Evolutionary conservation across 2,797 vertebrate genomes (phyloP).

Genomic region (Pseudotriccus pelzelni): DNA sequence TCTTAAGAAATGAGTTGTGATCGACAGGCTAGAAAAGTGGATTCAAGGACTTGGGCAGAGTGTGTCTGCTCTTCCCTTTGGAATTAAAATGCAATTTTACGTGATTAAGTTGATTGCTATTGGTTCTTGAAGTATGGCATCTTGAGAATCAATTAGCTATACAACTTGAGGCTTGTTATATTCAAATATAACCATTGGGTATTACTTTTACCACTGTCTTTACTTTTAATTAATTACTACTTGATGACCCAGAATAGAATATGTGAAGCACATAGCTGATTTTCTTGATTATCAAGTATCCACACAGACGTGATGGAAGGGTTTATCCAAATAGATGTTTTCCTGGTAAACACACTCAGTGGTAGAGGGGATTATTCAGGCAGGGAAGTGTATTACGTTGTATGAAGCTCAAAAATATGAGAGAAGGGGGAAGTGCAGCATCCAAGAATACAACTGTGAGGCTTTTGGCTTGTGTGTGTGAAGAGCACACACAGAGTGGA

Average conservation of each 20-base stretch:
- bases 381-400: not conserved
- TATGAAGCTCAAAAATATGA: not conserved
- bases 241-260: not conserved
- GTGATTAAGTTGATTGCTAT: not conserved
- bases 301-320: not conserved
- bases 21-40: not conserved
- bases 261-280: not conserved
- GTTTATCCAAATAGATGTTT: not conserved
- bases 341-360: not conserved
- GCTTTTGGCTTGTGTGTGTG: not conserved
- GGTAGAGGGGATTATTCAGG: not conserved
- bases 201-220: not conserved
- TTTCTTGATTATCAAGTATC: not conserved
- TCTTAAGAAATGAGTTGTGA: not conserved
- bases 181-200: not conserved
- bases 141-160: not conserved
- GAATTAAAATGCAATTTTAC: not conserved
- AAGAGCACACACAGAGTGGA: not conserved
- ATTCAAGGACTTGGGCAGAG: not conserved
- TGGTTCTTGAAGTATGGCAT: not conserved
- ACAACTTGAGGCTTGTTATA: not conserved
- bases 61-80: not conserved
- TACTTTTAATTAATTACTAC: not conserved
- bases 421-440: not conserved
- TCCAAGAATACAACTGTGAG: not conserved